Conservation (phyloP, 2,888 invertebrate genomes). For the Eupithecia tripunctaria region DNA sequence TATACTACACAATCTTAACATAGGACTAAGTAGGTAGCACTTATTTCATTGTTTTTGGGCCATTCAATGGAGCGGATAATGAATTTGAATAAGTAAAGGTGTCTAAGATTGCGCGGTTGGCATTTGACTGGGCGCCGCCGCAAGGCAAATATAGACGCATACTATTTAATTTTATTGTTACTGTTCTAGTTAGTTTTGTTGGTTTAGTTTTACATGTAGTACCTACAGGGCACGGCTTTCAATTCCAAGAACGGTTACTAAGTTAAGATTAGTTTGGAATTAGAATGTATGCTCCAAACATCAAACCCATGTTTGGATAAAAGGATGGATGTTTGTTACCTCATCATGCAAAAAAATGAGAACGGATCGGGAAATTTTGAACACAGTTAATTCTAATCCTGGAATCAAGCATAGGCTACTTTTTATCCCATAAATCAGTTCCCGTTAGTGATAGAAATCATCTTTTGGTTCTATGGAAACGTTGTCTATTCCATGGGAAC, state of each 20-base stretch:
- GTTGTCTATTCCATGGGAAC: too few relatives aligned
- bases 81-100: constrained; percentile 33
- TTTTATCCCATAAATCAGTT: too few relatives aligned
- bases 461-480: too few relatives aligned
- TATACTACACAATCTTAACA: not conserved
- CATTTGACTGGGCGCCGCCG: constrained; percentile 54
- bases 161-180: constrained; percentile 56
- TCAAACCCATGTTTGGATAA: too few relatives aligned
- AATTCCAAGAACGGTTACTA: not conserved
- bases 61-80: not conserved
- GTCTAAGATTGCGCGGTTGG: constrained; percentile 43
- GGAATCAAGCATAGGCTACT: too few relatives aligned
- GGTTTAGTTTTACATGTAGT: constrained; percentile 42
- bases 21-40: not conserved
- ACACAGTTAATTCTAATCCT: too few relatives aligned
- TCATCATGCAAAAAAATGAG: too few relatives aligned
- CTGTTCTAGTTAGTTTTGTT: constrained; percentile 29
- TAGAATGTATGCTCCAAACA: not conserved
- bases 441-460: too few relatives aligned
- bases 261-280: not conserved
- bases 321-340: too few relatives aligned
- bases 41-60: not conserved
- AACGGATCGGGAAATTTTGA: too few relatives aligned
- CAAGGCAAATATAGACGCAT: constrained; percentile 63
- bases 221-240: constrained; percentile 4